phyloP scores from a whole-genome alignment of 2,888 invertebrate genomes.

The Pteria penguin region DNA sequence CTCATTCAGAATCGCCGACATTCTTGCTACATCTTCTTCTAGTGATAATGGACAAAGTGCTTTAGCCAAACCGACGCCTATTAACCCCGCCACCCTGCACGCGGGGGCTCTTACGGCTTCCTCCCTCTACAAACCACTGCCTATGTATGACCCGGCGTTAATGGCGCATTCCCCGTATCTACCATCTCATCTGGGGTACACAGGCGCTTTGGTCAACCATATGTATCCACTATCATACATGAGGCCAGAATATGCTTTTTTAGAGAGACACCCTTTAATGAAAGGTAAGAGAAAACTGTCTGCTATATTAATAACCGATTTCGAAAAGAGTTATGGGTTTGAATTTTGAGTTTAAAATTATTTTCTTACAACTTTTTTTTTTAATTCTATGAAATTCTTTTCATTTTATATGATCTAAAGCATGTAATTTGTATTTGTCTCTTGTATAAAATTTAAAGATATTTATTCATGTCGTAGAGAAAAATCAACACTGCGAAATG shows the following conservation, averaged over 20 bases:
- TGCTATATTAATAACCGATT: no score
- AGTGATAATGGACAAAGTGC: conserved; percentile 10
- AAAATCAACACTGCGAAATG: no score
- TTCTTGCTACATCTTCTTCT: conserved; percentile 50
- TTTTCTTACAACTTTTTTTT: no score
- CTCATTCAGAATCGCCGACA: conserved; percentile 65
- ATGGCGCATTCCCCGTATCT: conserved; percentile 47
- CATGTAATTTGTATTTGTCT: no score
- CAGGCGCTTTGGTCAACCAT: conserved; percentile 35
- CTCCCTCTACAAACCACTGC: conserved; percentile 60
- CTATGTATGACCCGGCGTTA: conserved; percentile 61
- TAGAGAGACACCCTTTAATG: conserved; percentile 41
- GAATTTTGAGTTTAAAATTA: no score
- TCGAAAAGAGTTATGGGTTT: no score
- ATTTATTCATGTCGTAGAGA: no score
- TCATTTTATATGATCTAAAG: no score
- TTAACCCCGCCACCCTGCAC: conserved; percentile 64
- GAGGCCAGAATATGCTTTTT: conserved; percentile 37
- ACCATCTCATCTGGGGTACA: conserved; percentile 22
- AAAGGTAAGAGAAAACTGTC: conserved; percentile 47
- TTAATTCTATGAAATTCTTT: no score
- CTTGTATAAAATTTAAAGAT: no score
- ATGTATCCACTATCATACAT: conserved; percentile 39
- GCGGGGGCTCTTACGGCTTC: conserved; percentile 59
- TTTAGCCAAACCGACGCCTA: conserved; percentile 63